Evolutionary conservation across 2,888 invertebrate genomes (phyloP).

Genomic region (Microchrysa polita): DNA sequence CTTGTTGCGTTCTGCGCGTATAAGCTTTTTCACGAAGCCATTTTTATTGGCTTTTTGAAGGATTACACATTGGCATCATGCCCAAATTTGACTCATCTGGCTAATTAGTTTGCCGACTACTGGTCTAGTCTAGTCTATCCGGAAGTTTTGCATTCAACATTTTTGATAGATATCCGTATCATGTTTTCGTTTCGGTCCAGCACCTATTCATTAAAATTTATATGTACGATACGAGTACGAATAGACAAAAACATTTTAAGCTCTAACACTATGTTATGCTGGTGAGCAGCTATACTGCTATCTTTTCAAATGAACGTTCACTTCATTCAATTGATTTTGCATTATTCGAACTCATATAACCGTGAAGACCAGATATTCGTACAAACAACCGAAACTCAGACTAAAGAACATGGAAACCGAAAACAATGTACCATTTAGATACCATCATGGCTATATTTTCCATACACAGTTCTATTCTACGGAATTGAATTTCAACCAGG

Average conservation of each 20-base stretch:
- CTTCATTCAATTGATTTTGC: slow-evolving; percentile 31
- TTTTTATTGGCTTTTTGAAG: no score
- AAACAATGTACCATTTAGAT: slow-evolving; percentile 13
- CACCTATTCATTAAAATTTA: slow-evolving; percentile 10
- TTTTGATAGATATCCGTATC: slow-evolving; percentile 16
- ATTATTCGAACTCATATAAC: slow-evolving; percentile 37
- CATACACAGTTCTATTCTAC: no score
- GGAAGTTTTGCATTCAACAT: slow-evolving; percentile 18
- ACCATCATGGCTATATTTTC: not conserved
- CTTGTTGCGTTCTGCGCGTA: no score
- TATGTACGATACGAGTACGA: no score
- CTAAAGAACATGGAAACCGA: not conserved
- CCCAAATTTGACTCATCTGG: no score
- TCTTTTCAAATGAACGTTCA: slow-evolving; percentile 1
- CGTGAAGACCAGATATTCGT: slow-evolving; percentile 22
- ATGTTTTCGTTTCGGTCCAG: slow-evolving; percentile 8
- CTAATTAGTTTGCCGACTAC: no score
- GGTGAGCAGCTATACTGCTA: not conserved
- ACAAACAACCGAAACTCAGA: not conserved
- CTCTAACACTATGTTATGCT: not conserved
- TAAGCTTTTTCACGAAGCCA: no score
- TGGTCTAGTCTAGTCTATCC: slow-evolving; percentile 14
- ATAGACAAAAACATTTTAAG: not conserved
- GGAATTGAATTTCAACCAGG: no score
- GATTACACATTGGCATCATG: no score